Percentiles rank a stretch among this genome's conserved stretches.
Evolutionary conservation across 1,140 invertebrate genomes (phyloP).

Genomic region (Stegodyphus dumicola): DNA sequence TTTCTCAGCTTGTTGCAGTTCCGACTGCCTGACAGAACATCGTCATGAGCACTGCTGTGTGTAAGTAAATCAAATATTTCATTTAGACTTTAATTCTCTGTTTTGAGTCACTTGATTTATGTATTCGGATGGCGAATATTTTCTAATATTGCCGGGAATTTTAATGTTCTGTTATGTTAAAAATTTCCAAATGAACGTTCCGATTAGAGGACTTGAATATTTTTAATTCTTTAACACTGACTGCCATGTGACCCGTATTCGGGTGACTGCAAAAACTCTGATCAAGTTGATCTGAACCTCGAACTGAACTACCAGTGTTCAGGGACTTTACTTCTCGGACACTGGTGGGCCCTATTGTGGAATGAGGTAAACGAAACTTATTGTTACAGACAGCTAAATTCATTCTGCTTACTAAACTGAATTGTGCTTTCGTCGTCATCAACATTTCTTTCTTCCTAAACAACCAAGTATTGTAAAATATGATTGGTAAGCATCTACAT

Average conservation of each 20-base stretch:
- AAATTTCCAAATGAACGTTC: slow-evolving; percentile 9
- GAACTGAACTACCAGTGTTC: no score
- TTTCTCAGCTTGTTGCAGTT: neutral
- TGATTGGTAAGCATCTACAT: neutral
- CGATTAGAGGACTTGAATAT: neutral
- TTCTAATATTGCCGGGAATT: neutral
- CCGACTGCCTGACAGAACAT: neutral
- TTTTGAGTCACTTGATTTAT: no score
- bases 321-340: neutral
- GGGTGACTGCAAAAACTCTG: no score
- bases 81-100: neutral
- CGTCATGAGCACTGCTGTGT: neutral
- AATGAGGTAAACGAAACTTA: neutral
- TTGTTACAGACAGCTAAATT: no score
- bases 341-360: neutral
- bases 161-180: neutral
- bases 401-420: no score
- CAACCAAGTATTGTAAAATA: neutral
- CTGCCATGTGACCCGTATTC: no score
- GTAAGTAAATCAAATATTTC: neutral
- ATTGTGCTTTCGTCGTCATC: no score
- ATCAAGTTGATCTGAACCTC: no score
- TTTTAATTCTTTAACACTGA: neutral
- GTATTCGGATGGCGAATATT: no score
- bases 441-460: no score